A percentile compares a stretch with the other conserved stretches of the same genome.
These are phyloP conservation scores for Dreissena polymorpha DNA, from an alignment of 1,140 invertebrate species.

Conservation along the genomic window DNA sequence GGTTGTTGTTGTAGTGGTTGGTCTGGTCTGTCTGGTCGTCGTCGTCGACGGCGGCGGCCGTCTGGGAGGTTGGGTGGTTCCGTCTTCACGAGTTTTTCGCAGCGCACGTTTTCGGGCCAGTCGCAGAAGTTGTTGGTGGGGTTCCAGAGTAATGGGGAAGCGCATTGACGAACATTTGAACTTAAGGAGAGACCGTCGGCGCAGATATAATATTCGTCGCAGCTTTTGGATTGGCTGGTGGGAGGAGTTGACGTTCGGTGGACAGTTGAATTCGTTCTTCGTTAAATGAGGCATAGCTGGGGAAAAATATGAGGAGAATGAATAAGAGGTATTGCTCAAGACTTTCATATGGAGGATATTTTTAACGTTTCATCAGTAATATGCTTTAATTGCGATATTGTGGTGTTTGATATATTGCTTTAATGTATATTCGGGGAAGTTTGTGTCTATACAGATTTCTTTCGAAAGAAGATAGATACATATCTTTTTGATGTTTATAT, in stretches of 20 bases:
- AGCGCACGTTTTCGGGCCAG: constrained; percentile 46
- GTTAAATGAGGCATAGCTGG: constrained; percentile 44
- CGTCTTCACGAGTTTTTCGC: background rate
- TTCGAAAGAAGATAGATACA: too few relatives aligned
- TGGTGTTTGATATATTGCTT: too few relatives aligned
- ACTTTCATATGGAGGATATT: too few relatives aligned
- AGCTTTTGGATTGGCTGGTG: constrained; percentile 16
- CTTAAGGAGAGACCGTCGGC: constrained; percentile 45
- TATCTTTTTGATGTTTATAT: too few relatives aligned
- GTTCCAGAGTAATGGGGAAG: constrained; percentile 39
- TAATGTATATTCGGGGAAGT: too few relatives aligned
- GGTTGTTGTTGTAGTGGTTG: constrained; percentile 24
- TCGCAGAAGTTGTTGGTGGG: constrained; percentile 49
- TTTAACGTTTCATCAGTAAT: too few relatives aligned
- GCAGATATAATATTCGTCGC: constrained; percentile 48
- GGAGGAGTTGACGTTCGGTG: constrained; percentile 38
- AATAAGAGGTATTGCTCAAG: too few relatives aligned
- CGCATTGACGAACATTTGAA: constrained; percentile 51
- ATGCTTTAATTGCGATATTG: too few relatives aligned
- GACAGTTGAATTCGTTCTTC: constrained; percentile 46
- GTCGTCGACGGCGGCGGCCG: background rate
- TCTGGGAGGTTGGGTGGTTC: background rate
- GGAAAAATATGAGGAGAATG: too few relatives aligned
- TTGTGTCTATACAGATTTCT: too few relatives aligned
- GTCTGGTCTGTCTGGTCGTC: background rate